Percentiles rank a stretch among this genome's conserved stretches.
phyloP scores from a whole-genome alignment of 2,888 invertebrate species.

The Idaea biselata region DNA sequence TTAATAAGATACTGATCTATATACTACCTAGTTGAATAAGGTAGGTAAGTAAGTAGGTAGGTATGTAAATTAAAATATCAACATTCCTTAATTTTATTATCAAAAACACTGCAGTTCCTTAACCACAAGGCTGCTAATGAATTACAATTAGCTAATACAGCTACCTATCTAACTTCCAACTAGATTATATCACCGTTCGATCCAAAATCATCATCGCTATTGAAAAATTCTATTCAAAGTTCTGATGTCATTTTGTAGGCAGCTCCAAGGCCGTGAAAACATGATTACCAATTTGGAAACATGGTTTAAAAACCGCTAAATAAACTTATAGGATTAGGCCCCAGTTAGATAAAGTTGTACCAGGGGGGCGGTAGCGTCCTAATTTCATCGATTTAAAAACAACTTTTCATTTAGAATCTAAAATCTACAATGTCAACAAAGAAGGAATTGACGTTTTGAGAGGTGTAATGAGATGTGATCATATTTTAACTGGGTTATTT shows the following conservation, averaged over 20 bases:
- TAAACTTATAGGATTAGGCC: background rate
- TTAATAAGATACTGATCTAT: too few relatives aligned
- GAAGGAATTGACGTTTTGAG: conserved; percentile 16
- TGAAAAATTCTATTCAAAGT: conserved; percentile 69
- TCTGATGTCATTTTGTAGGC: conserved; percentile 75
- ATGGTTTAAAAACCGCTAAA: conserved; percentile 22
- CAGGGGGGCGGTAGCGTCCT: conserved; percentile 16
- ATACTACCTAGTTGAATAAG: too few relatives aligned
- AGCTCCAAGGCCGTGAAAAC: conserved; percentile 53
- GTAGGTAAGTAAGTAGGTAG: too few relatives aligned
- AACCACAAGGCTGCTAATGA: background rate
- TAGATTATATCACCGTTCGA: conserved; percentile 12
- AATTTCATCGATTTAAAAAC: conserved; percentile 13
- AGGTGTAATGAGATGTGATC: background rate
- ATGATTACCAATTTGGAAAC: conserved; percentile 38
- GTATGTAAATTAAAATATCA: background rate
- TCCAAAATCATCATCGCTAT: conserved; percentile 47
- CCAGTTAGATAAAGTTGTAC: background rate
- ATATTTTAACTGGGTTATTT: background rate
- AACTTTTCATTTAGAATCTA: conserved; percentile 6
- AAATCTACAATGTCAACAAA: conserved; percentile 56
- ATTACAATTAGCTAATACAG: background rate
- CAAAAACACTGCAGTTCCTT: background rate
- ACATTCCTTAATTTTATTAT: background rate
- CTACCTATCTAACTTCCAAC: background rate